These are phyloP conservation scores for Nomada lathburiana DNA, from an alignment of 2,888 invertebrate species.

Conservation along the genomic window DNA sequence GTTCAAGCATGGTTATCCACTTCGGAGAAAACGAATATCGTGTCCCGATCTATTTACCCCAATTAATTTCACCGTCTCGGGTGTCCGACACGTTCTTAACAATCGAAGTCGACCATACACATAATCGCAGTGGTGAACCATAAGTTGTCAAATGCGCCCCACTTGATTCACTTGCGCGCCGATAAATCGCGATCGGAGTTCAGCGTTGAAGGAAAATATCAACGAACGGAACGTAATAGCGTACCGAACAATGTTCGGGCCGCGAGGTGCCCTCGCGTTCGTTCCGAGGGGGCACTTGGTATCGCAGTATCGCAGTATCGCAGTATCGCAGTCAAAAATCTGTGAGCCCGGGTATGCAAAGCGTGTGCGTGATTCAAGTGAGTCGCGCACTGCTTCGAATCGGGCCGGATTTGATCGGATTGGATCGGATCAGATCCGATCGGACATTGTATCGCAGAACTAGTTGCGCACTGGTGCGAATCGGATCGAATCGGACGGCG, in stretches of 20 bases:
- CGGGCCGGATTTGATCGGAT: conserved; percentile 64
- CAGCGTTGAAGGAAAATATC: background rate
- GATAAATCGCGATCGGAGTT: background rate
- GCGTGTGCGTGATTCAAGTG: conserved; percentile 59
- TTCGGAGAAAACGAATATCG: background rate
- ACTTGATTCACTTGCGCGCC: background rate
- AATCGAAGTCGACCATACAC: too few relatives aligned
- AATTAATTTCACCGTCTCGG: background rate
- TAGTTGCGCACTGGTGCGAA: conserved; percentile 65
- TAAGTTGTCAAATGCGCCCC: background rate
- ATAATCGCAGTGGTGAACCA: background rate
- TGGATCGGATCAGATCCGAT: conserved; percentile 65
- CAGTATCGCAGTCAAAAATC: conserved; percentile 49
- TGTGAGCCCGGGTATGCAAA: conserved; percentile 53
- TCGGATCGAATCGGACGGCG: conserved; percentile 66
- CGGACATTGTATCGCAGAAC: conserved; percentile 65
- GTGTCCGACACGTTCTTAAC: too few relatives aligned
- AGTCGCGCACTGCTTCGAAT: conserved; percentile 61
- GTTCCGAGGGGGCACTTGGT: background rate
- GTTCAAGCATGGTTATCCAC: background rate
- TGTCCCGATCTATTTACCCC: too few relatives aligned
- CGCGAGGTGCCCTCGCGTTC: background rate
- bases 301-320: conserved; percentile 8
- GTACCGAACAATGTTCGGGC: background rate
- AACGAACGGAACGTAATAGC: background rate